phyloP scores from a whole-genome alignment of 92 coral and sea anemone species.

The Heteractis magnifica region DNA sequence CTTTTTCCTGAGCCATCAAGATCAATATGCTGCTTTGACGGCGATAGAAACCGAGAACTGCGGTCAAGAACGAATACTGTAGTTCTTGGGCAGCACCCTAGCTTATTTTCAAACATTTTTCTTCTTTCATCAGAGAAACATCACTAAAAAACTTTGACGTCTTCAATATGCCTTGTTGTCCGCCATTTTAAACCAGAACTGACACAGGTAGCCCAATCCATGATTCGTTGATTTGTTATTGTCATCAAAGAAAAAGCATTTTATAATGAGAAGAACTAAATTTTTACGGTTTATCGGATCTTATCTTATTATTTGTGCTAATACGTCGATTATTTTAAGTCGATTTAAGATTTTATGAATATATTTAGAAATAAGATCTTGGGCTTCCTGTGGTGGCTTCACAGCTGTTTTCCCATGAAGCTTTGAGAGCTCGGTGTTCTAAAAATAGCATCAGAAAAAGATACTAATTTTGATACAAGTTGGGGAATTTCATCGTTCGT shows the following conservation, averaged over 20 bases:
- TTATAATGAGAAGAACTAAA: no score
- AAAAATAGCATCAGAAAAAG: conserved; percentile 12
- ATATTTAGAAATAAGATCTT: background rate
- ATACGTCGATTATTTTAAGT: background rate
- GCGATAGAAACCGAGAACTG: conserved; percentile 64
- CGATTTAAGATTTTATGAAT: background rate
- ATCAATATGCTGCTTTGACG: conserved; percentile 91
- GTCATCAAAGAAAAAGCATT: background rate
- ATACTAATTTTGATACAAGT: background rate
- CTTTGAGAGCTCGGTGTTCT: conserved; percentile 9
- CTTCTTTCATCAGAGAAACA: background rate
- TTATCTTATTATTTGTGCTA: no score
- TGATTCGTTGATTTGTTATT: background rate
- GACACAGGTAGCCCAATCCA: background rate
- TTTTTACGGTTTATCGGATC: no score
- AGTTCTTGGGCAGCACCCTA: conserved; percentile 64
- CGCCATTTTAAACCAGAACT: conserved; percentile 58
- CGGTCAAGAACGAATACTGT: conserved; percentile 91
- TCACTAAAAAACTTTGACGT: background rate
- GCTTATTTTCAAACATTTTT: conserved; percentile 52
- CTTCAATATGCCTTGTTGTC: background rate
- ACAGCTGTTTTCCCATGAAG: conserved; percentile 28
- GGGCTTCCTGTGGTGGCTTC: conserved; percentile 37
- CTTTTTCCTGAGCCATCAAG: conserved; percentile 82
- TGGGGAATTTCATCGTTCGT: background rate